These are phyloP conservation scores for Gasterosteus aculeatus DNA, from an alignment of 2,113 vertebrate genomes.

Conservation along the genomic window DNA sequence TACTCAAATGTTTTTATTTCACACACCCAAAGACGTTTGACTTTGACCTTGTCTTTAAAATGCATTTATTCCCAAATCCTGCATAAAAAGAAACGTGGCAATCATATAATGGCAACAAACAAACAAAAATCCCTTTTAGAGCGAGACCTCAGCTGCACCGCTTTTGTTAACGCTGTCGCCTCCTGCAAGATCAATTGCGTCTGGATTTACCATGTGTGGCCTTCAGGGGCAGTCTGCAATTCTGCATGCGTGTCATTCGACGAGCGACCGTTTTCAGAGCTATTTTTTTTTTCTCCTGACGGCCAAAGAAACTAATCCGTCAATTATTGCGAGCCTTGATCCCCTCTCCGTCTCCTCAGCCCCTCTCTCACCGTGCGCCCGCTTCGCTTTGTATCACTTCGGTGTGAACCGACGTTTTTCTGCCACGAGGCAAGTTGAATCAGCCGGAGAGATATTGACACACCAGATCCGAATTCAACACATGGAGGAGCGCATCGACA, in stretches of 20 bases:
- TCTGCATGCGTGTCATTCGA: constrained; percentile 23
- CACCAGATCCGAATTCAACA: constrained; percentile 33
- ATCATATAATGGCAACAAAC: constrained; percentile 7
- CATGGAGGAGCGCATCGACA: constrained; percentile 57
- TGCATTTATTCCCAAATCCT: background rate
- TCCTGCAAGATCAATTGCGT: constrained; percentile 42
- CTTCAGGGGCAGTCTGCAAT: constrained; percentile 32
- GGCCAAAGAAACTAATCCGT: constrained; percentile 49
- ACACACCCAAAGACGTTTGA: background rate
- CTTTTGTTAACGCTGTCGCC: background rate
- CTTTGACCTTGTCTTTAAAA: constrained; percentile 35
- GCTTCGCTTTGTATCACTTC: constrained; percentile 32
- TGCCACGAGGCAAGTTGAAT: constrained; percentile 26
- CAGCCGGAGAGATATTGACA: constrained; percentile 49
- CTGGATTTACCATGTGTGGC: constrained; percentile 40
- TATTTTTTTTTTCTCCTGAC: constrained; percentile 6
- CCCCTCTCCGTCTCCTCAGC: background rate
- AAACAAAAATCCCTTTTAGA: background rate
- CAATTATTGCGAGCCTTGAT: constrained; percentile 40
- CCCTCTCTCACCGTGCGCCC: background rate
- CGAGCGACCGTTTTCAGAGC: constrained; percentile 11
- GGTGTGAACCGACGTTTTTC: constrained; percentile 16
- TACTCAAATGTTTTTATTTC: background rate
- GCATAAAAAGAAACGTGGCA: constrained; percentile 4
- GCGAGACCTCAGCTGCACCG: background rate